Evolutionary conservation across 2,888 invertebrate species (phyloP).

Genomic region (Pseudococcus longispinus): DNA sequence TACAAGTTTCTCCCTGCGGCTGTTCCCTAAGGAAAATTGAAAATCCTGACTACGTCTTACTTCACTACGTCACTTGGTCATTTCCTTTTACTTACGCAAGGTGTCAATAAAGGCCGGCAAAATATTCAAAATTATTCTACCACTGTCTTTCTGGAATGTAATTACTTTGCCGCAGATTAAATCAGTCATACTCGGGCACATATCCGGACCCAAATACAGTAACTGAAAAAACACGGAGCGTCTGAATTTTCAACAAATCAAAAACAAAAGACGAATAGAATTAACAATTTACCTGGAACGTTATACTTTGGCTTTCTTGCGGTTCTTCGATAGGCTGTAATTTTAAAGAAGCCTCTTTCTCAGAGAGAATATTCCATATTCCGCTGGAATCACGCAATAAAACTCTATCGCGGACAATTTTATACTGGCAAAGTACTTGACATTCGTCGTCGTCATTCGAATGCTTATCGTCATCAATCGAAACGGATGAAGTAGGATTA

Average conservation of each 20-base stretch:
- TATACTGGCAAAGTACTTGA: conserved; percentile 3
- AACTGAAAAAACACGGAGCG: background rate
- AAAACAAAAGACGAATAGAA: background rate
- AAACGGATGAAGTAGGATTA: background rate
- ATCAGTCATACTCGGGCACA: conserved; percentile 20
- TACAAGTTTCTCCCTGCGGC: too few species aligned
- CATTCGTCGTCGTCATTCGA: conserved; percentile 1
- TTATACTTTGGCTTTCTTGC: background rate
- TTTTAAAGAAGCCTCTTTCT: background rate
- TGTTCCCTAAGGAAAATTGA: too few species aligned
- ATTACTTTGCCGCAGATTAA: conserved; percentile 13
- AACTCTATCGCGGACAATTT: background rate
- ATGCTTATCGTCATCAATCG: background rate
- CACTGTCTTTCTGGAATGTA: background rate
- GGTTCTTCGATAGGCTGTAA: background rate
- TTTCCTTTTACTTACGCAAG: background rate
- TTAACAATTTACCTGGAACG: background rate
- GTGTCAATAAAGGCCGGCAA: background rate
- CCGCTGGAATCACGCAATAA: background rate
- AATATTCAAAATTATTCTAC: background rate
- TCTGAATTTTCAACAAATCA: background rate
- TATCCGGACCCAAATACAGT: background rate
- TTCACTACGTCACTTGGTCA: too few species aligned
- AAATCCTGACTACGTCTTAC: too few species aligned
- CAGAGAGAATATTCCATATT: conserved; percentile 2